Percentiles rank a stretch among this genome's conserved stretches.
Conservation (phyloP, 1,140 invertebrate genomes). For the Listronotus oregonensis region DNA sequence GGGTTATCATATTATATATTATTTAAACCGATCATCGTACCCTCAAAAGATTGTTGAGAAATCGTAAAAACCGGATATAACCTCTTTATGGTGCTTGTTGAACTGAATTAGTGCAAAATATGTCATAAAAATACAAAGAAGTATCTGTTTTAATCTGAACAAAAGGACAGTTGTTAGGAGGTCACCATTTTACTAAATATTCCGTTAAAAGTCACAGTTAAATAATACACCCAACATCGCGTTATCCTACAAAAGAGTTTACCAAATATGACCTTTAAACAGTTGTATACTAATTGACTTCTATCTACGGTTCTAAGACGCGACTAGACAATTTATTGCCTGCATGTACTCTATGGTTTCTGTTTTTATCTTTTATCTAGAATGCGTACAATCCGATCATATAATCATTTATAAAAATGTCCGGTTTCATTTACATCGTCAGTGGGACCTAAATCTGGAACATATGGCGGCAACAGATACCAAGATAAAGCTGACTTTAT, state of each 20-base stretch:
- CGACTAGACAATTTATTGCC: slow-evolving; percentile 25
- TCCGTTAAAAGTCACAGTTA: slow-evolving; percentile 29
- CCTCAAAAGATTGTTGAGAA: too few species aligned
- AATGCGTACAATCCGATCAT: slow-evolving; percentile 3
- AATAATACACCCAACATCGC: slow-evolving; percentile 19
- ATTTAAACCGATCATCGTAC: too few species aligned
- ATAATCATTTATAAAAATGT: slow-evolving; percentile 16
- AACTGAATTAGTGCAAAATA: too few species aligned
- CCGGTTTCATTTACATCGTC: slow-evolving; percentile 29
- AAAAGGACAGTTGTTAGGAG: neutral
- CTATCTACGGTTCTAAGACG: slow-evolving; percentile 19
- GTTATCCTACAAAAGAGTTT: slow-evolving; percentile 22
- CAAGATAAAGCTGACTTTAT: neutral
- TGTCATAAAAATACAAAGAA: neutral
- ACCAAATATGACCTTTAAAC: slow-evolving; percentile 34
- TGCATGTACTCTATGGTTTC: slow-evolving; percentile 28
- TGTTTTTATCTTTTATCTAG: slow-evolving; percentile 28
- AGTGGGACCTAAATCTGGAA: slow-evolving; percentile 24
- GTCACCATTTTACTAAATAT: slow-evolving; percentile 21
- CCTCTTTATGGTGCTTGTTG: too few species aligned
- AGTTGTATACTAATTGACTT: slow-evolving; percentile 31
- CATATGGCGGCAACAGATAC: slow-evolving; percentile 1
- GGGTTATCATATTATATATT: too few species aligned
- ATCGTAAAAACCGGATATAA: too few species aligned
- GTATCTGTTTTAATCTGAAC: neutral